These are phyloP conservation scores for Phymatocera aterrima DNA, from an alignment of 2,888 invertebrate genomes.

Conservation along the genomic window DNA sequence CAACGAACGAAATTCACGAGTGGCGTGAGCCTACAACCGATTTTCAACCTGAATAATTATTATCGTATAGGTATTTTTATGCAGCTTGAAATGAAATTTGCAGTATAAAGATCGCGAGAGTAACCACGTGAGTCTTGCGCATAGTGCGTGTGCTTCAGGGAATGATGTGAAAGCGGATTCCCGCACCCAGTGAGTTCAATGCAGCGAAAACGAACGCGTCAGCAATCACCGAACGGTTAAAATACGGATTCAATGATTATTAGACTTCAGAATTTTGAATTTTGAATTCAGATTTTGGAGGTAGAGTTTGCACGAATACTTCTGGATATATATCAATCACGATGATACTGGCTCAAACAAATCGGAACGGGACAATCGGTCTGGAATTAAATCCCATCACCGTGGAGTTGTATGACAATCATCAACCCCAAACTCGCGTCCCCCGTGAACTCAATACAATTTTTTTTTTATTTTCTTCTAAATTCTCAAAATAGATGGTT, in stretches of 20 bases:
- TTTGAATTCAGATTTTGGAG: too few relatives aligned
- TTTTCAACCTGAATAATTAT: neutral
- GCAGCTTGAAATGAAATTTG: neutral
- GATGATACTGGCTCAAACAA: neutral
- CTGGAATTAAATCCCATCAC: too few relatives aligned
- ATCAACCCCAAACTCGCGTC: neutral
- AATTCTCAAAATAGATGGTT: neutral
- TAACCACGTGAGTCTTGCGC: neutral
- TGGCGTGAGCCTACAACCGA: neutral
- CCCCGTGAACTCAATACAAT: too few relatives aligned
- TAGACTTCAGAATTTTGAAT: too few relatives aligned
- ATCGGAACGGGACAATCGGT: neutral
- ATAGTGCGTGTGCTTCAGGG: neutral
- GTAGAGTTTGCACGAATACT: neutral
- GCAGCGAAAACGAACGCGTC: neutral
- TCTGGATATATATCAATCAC: neutral
- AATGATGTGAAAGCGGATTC: neutral
- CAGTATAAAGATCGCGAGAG: neutral
- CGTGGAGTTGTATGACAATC: neutral
- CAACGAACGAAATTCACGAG: too few relatives aligned
- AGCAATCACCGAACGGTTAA: neutral
- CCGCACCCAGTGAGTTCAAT: constrained; percentile 32
- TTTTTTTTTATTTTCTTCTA: neutral
- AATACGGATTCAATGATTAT: neutral
- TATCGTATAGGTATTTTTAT: neutral